Percentiles rank a stretch among this genome's conserved stretches.
These are phyloP conservation scores for Dysidea cf. avara DNA, from an alignment of 37 sponge, comb jelly and placozoan species.

Conservation along the genomic window DNA sequence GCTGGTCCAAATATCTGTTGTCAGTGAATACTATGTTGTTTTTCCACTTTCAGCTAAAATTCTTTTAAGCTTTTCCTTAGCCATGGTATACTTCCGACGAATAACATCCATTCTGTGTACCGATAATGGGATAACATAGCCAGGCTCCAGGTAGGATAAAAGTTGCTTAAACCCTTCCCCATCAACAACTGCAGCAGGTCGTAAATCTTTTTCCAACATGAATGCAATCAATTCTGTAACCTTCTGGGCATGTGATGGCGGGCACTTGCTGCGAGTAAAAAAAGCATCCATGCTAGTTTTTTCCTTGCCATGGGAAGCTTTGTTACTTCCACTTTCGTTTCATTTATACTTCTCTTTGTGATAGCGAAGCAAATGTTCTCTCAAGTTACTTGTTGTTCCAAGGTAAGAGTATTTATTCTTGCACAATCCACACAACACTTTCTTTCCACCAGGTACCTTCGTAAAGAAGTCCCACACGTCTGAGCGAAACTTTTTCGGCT, in stretches of 20 bases:
- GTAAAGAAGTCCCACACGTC: slow-evolving; percentile 18
- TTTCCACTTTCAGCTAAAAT: too few species aligned
- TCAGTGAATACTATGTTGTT: background rate
- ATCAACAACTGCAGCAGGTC: too few species aligned
- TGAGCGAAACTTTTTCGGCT: too few species aligned
- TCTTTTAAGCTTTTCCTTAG: too few species aligned
- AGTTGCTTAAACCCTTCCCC: slow-evolving; percentile 23
- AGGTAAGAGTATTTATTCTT: slow-evolving; percentile 3
- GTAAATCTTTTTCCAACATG: too few species aligned
- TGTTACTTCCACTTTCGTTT: background rate
- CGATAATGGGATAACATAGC: slow-evolving; percentile 1
- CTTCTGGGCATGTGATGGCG: background rate
- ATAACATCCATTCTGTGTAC: background rate
- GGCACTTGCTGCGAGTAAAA: background rate
- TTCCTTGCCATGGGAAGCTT: background rate
- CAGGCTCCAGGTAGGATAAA: slow-evolving; percentile 8
- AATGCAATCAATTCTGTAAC: too few species aligned
- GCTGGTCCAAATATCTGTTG: slow-evolving; percentile 25
- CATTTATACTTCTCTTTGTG: background rate
- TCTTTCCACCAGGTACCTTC: background rate
- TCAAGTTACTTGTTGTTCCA: slow-evolving; percentile 17
- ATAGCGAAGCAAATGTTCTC: slow-evolving; percentile 7
- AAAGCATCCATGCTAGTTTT: background rate
- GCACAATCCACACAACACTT: slow-evolving; percentile 4
- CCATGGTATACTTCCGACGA: background rate